phyloP scores from a whole-genome alignment of 2,797 vertebrate species.

The Rallus crepitans region DNA sequence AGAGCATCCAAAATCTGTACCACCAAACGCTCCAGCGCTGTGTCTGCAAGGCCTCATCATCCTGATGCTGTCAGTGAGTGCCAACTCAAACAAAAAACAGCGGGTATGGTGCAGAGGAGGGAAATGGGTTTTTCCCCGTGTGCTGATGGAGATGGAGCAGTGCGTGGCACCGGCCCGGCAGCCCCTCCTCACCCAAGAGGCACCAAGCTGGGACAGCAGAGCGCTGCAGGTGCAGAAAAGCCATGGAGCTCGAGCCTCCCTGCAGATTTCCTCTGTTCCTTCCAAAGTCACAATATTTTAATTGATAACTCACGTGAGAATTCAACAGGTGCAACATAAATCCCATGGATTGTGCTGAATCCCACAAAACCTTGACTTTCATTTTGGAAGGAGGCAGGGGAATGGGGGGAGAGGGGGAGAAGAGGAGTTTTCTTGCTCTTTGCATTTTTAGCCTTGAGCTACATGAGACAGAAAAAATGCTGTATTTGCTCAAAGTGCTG shows the following conservation, averaged over 20 bases:
- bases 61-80: rapidly evolving
- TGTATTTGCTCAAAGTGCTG: constrained; percentile 59
- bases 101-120: rapidly evolving
- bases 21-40: rapidly evolving
- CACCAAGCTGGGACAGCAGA: background rate
- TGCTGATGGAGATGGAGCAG: background rate
- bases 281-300: constrained; percentile 57
- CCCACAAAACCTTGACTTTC: constrained; percentile 42
- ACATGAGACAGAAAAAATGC: constrained; percentile 53
- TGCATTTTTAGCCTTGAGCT: constrained; percentile 48
- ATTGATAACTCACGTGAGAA: constrained; percentile 68
- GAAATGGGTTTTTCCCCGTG: background rate
- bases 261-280: constrained; percentile 4
- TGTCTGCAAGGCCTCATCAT: background rate
- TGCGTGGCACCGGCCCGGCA: background rate
- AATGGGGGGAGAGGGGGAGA: too few relatives aligned
- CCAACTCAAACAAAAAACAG: constrained; percentile 41
- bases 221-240: constrained; percentile 60
- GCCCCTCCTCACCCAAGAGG: constrained; percentile 5
- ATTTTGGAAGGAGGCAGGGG: background rate
- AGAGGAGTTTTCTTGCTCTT: constrained; percentile 28
- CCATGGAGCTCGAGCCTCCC: background rate
- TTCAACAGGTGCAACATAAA: constrained; percentile 70
- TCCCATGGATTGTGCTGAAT: constrained; percentile 59
- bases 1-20: background rate